Base-by-base conservation (phyloP, 1,140 invertebrate species). In the Drosophila malerkotliana region DNA sequence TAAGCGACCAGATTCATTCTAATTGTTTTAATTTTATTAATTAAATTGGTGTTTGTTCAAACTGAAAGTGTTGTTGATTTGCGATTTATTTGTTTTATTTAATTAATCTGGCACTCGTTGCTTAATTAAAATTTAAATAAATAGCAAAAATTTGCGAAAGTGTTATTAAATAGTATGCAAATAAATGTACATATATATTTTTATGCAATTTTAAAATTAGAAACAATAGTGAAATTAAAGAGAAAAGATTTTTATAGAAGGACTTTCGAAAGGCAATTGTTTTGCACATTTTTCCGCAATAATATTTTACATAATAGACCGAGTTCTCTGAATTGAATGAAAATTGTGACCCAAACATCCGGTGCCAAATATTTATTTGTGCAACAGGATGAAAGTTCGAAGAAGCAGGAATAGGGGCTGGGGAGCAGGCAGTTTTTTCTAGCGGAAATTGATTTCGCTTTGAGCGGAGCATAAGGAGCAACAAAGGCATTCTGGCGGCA, bases 361-460 rank as follows among this genome's bases (percentile, higher is more conserved):
- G 83, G 82, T 76, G 66, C 66, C 79, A 88, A 87, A 82, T 82
- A 87, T 87, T 88, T 87, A 82, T 87, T 82, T 87, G 82, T 82
- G 79, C 78, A 88, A 88, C 82, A 88, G 82, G 83, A 87, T 79
- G 82, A 88, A 85, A 87, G 51, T 85, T 82, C 12, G 10, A 39
- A 18, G 10, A 15, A 58, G 44, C 47, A 41, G 64, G 7, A 59
- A 55, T 10, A 59, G 34, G 51, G 57, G 48, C 63, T 41, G 54
- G 14, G 37, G 53, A 18, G 15, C 32, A 57, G 59, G 72, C 83
- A 75, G 82, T 69, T 87, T 68, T 69, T 56, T 62, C 64, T 60
- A 14, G 58, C 82, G 82, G 82, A 87, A 87, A 87, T 87, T 87
- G 82, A 87, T 87, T 87, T 87, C 79, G 75, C 82, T 88, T 82